These are phyloP conservation scores for Melanostoma scalare DNA, from an alignment of 2,888 invertebrate species.

Conservation along the genomic window DNA sequence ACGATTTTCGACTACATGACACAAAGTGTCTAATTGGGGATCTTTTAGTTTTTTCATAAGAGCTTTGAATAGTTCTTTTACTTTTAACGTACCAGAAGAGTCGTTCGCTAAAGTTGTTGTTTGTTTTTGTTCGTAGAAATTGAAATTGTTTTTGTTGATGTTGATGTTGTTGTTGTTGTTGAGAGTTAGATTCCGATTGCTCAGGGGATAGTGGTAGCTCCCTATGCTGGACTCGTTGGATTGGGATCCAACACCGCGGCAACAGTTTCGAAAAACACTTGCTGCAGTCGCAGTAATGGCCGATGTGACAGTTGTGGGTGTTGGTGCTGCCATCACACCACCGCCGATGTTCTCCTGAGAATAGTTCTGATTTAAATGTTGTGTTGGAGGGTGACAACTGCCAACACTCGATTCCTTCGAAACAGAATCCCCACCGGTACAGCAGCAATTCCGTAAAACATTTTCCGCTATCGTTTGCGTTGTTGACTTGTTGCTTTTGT, in stretches of 20 bases:
- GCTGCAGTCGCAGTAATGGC: constrained; percentile 74
- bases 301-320: constrained; percentile 37
- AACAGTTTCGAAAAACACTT: constrained; percentile 79
- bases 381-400: constrained; percentile 24
- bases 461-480: constrained; percentile 75
- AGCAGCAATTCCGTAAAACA: constrained; percentile 79
- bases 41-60: constrained; percentile 79
- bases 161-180: constrained; percentile 53
- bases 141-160: constrained; percentile 67
- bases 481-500: constrained; percentile 61
- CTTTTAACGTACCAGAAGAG: constrained; percentile 7
- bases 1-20: constrained; percentile 79
- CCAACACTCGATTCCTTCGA: constrained; percentile 61
- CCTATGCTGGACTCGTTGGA: constrained; percentile 75
- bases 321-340: constrained; percentile 29
- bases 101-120: constrained; percentile 33
- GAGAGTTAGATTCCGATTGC: constrained; percentile 45
- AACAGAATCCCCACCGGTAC: constrained; percentile 67
- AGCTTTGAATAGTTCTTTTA: constrained; percentile 75
- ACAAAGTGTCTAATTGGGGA: constrained; percentile 78
- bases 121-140: constrained; percentile 68
- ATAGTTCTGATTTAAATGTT: constrained; percentile 27
- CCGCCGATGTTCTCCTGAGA: constrained; percentile 5
- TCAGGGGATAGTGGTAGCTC: constrained; percentile 41
- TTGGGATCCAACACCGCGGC: constrained; percentile 75